Conservation (phyloP, 2,113 vertebrate species). For the Anguilla japonica region DNA sequence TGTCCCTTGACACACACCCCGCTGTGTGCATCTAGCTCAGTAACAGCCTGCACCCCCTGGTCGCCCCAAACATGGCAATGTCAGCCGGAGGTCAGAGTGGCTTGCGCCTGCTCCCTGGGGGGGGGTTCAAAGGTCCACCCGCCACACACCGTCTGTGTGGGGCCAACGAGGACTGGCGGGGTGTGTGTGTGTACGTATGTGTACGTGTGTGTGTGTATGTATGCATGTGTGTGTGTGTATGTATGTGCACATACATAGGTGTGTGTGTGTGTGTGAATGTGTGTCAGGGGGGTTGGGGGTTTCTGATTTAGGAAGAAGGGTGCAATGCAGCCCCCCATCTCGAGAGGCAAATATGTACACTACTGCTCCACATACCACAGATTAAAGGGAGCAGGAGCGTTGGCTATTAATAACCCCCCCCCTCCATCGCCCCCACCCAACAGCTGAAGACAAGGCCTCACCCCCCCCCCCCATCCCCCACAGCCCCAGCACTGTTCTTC, state of each 20-base stretch:
- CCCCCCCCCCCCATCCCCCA: slow-evolving; percentile 60
- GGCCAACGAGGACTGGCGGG: slow-evolving; percentile 60
- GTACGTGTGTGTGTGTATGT: no score
- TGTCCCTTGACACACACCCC: no score
- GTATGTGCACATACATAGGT: no score
- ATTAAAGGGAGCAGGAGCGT: slow-evolving; percentile 75
- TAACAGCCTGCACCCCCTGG: not conserved
- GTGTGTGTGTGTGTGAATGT: no score
- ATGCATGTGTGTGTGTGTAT: no score
- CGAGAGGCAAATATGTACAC: slow-evolving; percentile 76
- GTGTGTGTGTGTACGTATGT: no score
- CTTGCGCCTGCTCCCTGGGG: not conserved
- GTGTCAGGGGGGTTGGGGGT: slow-evolving; percentile 39
- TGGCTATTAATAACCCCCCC: slow-evolving; percentile 76
- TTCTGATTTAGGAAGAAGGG: slow-evolving; percentile 33
- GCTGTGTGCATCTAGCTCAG: not conserved
- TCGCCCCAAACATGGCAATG: not conserved
- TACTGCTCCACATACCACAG: slow-evolving; percentile 77
- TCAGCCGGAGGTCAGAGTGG: not conserved
- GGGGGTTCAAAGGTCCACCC: slow-evolving; percentile 42
- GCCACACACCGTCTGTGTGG: slow-evolving; percentile 60
- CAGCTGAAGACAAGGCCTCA: slow-evolving; percentile 75
- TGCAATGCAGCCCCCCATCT: slow-evolving; percentile 59
- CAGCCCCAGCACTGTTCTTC: not conserved
- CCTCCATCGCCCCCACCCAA: slow-evolving; percentile 41